Percentiles rank a stretch among this genome's conserved stretches.
Conservation (phyloP, 2,888 invertebrate species). For the Epistrophe grossulariae region DNA sequence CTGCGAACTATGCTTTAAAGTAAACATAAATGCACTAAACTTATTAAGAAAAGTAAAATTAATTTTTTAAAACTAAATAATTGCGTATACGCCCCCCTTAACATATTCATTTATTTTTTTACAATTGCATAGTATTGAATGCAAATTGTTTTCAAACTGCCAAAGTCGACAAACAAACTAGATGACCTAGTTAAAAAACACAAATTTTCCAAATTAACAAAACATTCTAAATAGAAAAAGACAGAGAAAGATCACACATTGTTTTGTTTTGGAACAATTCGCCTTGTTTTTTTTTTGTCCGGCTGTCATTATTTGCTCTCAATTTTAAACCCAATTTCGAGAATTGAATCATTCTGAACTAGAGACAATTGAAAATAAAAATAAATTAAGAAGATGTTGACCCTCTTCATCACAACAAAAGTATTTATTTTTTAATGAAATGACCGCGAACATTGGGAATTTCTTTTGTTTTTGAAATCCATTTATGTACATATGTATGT, state of each 20-base stretch:
- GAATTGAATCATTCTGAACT: not conserved
- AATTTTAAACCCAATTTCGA: constrained; percentile 2
- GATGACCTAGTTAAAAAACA: not conserved
- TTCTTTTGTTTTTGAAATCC: constrained; percentile 36
- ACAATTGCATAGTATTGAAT: too few relatives aligned
- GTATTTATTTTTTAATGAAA: not conserved
- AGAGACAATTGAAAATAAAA: constrained; percentile 9
- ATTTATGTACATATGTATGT: too few relatives aligned
- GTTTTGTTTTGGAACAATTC: not conserved
- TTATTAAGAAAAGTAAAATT: too few relatives aligned
- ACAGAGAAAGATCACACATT: not conserved
- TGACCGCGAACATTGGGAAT: constrained; percentile 14
- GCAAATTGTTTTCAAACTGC: too few relatives aligned
- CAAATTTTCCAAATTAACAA: not conserved
- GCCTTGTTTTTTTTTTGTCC: not conserved
- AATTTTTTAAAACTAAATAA: too few relatives aligned
- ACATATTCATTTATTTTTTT: too few relatives aligned
- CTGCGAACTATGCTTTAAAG: too few relatives aligned
- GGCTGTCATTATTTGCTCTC: constrained; percentile 16
- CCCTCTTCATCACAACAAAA: constrained; percentile 23
- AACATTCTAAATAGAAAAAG: not conserved
- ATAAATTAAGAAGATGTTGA: constrained; percentile 34
- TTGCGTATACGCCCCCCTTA: too few relatives aligned
- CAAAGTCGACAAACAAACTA: too few relatives aligned
- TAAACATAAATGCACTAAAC: too few relatives aligned